These are phyloP conservation scores for Sinohyriopsis cumingii DNA, from an alignment of 2,888 invertebrate species.

Conservation along the genomic window DNA sequence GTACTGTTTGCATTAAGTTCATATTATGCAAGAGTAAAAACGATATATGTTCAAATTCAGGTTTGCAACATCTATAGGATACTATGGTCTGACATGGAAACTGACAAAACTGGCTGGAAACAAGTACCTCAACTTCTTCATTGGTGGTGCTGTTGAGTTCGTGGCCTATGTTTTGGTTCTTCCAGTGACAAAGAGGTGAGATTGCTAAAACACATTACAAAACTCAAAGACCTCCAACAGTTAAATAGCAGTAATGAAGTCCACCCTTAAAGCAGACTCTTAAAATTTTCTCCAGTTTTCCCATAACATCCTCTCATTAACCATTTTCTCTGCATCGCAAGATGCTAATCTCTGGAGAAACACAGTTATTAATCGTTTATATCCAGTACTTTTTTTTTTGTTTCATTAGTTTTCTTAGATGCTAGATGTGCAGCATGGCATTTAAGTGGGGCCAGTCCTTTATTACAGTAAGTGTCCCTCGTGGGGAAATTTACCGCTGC, in stretches of 20 bases:
- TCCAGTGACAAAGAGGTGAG: conserved; percentile 57
- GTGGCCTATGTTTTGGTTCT: conserved; percentile 69
- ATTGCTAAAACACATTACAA: not conserved
- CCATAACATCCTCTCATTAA: rapidly evolving
- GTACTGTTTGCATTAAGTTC: not conserved
- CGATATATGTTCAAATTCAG: conserved; percentile 53
- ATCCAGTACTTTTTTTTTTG: no score
- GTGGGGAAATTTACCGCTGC: no score
- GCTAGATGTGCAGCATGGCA: no score
- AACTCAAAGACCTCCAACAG: not conserved
- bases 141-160: conserved; percentile 74
- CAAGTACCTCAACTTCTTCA: conserved; percentile 74
- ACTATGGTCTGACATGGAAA: conserved; percentile 72
- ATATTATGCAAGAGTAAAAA: not conserved
- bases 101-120: conserved; percentile 72
- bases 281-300: no score
- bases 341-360: no score
- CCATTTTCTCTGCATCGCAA: no score
- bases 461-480: no score
- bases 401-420: no score
- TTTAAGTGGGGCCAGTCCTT: no score
- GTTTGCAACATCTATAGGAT: conserved; percentile 73
- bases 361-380: no score
- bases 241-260: not conserved
- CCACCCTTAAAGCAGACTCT: not conserved